Percentiles rank a stretch among this genome's conserved stretches.
phyloP scores from a whole-genome alignment of 1,140 invertebrate species.

The Drosophila tristis region DNA sequence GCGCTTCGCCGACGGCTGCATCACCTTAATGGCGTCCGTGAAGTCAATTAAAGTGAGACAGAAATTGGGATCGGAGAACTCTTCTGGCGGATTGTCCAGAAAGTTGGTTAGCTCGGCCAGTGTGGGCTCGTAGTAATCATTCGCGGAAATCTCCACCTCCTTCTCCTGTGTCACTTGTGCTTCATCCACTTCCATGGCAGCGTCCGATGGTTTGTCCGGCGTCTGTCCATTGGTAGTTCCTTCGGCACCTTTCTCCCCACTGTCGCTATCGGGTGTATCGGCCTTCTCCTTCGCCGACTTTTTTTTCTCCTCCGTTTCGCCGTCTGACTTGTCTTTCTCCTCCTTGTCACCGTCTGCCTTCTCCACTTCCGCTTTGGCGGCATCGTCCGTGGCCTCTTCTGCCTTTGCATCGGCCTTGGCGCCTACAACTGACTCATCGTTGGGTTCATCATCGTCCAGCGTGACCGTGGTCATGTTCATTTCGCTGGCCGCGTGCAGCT shows the following conservation, averaged over 20 bases:
- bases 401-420: background rate
- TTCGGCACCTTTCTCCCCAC: slow-evolving; percentile 23
- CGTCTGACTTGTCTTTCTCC: slow-evolving; percentile 12
- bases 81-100: slow-evolving; percentile 84
- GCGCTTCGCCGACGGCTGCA: slow-evolving; percentile 96
- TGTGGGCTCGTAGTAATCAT: slow-evolving; percentile 71
- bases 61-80: slow-evolving; percentile 84
- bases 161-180: slow-evolving; percentile 3
- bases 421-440: slow-evolving; percentile 28
- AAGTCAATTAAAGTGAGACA: slow-evolving; percentile 91
- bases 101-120: slow-evolving; percentile 85
- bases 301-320: slow-evolving; percentile 5
- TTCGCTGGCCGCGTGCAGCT: slow-evolving; percentile 65
- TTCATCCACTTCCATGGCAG: slow-evolving; percentile 56
- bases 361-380: slow-evolving; percentile 8
- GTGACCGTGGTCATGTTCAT: slow-evolving; percentile 77
- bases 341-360: background rate
- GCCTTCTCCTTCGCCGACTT: background rate
- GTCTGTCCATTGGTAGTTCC: slow-evolving; percentile 44
- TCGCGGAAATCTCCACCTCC: background rate
- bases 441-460: slow-evolving; percentile 70
- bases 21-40: slow-evolving; percentile 90
- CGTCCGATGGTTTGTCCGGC: slow-evolving; percentile 17
- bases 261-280: background rate
- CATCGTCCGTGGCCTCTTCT: slow-evolving; percentile 11